Percentiles rank a stretch among this genome's conserved stretches.
Evolutionary conservation across 2,113 vertebrate genomes (phyloP).

Genomic region (Solenodon paradoxus): DNA sequence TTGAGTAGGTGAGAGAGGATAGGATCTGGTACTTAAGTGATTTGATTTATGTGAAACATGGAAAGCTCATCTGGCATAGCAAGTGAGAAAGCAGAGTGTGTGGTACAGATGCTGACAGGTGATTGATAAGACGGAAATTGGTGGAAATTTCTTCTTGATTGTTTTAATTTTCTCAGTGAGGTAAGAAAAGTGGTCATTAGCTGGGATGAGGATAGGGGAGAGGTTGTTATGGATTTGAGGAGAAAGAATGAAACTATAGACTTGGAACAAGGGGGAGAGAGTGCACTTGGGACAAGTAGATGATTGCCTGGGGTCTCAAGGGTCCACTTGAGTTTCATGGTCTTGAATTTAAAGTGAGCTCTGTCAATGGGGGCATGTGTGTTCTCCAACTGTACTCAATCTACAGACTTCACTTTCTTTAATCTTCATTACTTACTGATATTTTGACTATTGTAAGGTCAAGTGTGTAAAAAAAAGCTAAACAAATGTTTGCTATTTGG

Average conservation of each 20-base stretch:
- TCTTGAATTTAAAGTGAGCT: neutral
- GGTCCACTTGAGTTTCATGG: too few species aligned
- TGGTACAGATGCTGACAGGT: neutral
- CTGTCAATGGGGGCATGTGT: accelerated
- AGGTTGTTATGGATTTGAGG: neutral
- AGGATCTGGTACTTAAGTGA: neutral
- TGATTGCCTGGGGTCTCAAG: too few species aligned
- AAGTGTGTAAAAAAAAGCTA: neutral
- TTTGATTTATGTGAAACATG: neutral
- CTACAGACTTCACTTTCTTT: neutral
- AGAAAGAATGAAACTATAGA: neutral
- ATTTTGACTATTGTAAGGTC: neutral
- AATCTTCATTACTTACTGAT: neutral
- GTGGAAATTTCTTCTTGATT: neutral
- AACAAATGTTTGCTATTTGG: neutral
- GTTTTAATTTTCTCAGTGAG: neutral
- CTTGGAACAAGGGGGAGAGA: neutral
- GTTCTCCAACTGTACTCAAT: too few species aligned
- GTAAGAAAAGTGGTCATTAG: neutral
- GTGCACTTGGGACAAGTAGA: neutral
- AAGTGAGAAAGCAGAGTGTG: too few species aligned
- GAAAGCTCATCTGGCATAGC: neutral
- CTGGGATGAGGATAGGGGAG: neutral
- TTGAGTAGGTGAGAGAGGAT: neutral
- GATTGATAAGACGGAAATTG: too few species aligned